A percentile compares a stretch with the other conserved stretches of the same genome.
Evolutionary conservation across 2,113 vertebrate genomes (phyloP).

Genomic region (Hippoglossus stenolepis): DNA sequence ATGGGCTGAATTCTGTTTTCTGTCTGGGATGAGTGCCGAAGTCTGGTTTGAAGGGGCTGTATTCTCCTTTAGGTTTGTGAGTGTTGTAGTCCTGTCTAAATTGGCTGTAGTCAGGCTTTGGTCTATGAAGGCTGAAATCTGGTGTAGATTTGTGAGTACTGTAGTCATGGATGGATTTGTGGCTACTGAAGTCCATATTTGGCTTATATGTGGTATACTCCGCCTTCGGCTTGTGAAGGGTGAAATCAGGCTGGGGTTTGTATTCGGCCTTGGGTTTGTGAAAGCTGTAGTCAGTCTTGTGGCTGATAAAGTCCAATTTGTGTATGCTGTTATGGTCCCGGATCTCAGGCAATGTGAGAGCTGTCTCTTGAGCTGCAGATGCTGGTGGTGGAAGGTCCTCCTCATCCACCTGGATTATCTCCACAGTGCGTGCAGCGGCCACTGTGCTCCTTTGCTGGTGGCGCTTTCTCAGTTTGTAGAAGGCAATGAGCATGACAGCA

Average conservation of each 20-base stretch:
- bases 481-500: conserved; percentile 96
- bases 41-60: conserved; percentile 78
- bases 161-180: conserved; percentile 78
- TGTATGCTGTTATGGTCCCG: conserved; percentile 93
- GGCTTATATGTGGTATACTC: conserved; percentile 82
- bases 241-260: conserved; percentile 79
- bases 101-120: conserved; percentile 78
- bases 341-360: conserved; percentile 89
- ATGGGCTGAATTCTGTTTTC: conserved; percentile 78
- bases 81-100: conserved; percentile 75
- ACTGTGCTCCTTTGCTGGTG: conserved; percentile 97
- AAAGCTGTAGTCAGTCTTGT: conserved; percentile 81
- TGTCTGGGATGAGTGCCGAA: conserved; percentile 80
- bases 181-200: conserved; percentile 79
- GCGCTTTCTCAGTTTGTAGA: conserved; percentile 97
- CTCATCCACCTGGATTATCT: conserved; percentile 97
- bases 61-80: conserved; percentile 77
- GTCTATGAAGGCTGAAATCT: conserved; percentile 79
- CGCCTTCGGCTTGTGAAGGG: conserved; percentile 79
- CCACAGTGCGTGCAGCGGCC: conserved; percentile 91
- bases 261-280: conserved; percentile 80
- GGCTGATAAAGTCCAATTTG: conserved; percentile 86
- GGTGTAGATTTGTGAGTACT: conserved; percentile 77
- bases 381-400: conserved; percentile 90
- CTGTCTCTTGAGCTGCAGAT: conserved; percentile 86